phyloP scores from a whole-genome alignment of 2,888 invertebrate species.

The Deroplatys truncata region DNA sequence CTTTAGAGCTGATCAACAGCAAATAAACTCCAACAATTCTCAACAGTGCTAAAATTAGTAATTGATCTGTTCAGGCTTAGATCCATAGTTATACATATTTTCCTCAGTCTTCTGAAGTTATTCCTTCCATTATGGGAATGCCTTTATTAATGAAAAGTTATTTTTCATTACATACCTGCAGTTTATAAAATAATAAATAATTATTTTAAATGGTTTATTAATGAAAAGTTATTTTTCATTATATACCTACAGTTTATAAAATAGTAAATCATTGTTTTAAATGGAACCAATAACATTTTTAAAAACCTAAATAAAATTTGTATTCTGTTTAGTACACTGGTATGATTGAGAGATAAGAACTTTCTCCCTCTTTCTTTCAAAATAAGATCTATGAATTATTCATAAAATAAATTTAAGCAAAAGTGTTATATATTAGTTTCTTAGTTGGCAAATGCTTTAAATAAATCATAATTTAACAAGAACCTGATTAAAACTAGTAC shows the following conservation, averaged over 20 bases:
- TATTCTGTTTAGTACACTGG: neutral
- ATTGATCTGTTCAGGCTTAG: too few relatives aligned
- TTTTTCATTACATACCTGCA: neutral
- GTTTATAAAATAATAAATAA: neutral
- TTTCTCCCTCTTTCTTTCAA: neutral
- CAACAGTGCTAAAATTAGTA: too few relatives aligned
- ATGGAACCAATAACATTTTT: neutral
- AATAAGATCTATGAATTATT: neutral
- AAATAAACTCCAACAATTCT: too few relatives aligned
- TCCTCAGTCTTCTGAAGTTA: too few relatives aligned
- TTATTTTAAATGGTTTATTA: neutral
- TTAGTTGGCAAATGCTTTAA: neutral
- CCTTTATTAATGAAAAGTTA: neutral
- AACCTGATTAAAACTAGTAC: too few relatives aligned
- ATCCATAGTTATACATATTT: too few relatives aligned
- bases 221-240: neutral
- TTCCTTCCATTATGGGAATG: too few relatives aligned
- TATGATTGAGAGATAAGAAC: neutral
- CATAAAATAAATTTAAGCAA: neutral
- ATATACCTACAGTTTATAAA: neutral
- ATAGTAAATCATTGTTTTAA: neutral
- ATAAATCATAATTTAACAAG: neutral
- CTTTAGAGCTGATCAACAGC: too few relatives aligned
- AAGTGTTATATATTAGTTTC: neutral
- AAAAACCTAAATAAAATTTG: neutral